Conservation (phyloP, 2,113 vertebrate species). For the Hypomesus transpacificus region DNA sequence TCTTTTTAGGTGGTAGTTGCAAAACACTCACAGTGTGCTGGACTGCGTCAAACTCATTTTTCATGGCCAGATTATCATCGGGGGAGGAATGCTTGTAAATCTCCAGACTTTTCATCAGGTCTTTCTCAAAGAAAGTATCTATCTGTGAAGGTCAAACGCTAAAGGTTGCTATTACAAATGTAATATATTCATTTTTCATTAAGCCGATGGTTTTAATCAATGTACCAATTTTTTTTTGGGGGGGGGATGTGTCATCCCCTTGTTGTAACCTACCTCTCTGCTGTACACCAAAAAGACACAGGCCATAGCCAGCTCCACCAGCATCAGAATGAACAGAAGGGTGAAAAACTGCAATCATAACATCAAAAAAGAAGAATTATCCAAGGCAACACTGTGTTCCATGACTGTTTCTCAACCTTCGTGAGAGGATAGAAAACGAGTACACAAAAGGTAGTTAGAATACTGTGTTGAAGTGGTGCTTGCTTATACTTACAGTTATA, state of each 20-base stretch:
- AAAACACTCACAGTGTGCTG: conserved; percentile 50
- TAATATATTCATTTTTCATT: neutral
- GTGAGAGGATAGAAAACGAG: neutral
- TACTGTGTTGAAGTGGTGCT: neutral
- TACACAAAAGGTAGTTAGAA: too few species aligned
- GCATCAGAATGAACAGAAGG: conserved; percentile 73
- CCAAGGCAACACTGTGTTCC: neutral
- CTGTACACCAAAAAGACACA: conserved; percentile 73
- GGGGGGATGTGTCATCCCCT: too few species aligned
- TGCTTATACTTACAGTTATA: conserved; percentile 72
- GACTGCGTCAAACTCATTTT: conserved; percentile 58
- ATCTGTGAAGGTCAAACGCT: conserved; percentile 48
- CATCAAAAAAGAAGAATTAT: too few species aligned
- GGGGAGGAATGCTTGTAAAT: conserved; percentile 41
- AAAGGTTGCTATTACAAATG: neutral
- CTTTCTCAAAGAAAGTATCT: conserved; percentile 54
- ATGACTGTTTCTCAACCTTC: neutral
- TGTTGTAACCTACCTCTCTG: conserved; percentile 60
- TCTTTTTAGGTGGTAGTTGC: neutral
- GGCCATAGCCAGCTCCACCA: conserved; percentile 73
- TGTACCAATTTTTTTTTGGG: neutral
- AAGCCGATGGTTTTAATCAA: neutral
- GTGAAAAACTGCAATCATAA: conserved; percentile 68
- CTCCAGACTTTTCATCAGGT: conserved; percentile 56
- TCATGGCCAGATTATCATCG: conserved; percentile 43